Conservation (phyloP, 2,888 invertebrate species). For the Zhengitettix transpicula region DNA sequence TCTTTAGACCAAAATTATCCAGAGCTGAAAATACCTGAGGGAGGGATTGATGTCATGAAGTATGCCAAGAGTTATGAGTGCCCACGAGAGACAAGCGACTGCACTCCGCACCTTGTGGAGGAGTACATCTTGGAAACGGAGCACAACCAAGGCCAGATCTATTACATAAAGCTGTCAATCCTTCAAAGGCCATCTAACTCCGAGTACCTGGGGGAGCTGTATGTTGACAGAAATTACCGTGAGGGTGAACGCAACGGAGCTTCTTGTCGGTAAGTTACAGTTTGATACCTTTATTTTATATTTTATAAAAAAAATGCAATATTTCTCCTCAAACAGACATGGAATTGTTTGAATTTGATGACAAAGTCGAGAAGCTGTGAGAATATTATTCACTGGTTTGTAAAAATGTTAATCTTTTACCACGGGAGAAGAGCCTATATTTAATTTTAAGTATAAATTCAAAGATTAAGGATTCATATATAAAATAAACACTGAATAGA, state of each 20-base stretch:
- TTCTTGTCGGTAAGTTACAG: conserved; percentile 46
- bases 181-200: conserved; percentile 74
- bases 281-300: too few relatives aligned
- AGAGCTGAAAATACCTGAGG: conserved; percentile 12
- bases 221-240: conserved; percentile 70
- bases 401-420: not conserved
- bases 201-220: conserved; percentile 77
- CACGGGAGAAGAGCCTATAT: not conserved
- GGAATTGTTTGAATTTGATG: not conserved
- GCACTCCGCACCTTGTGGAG: conserved; percentile 66
- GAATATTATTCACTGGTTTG: not conserved
- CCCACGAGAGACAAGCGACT: conserved; percentile 47
- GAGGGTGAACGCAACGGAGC: conserved; percentile 62
- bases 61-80: conserved; percentile 41
- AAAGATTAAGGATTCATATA: too few relatives aligned
- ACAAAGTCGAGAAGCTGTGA: not conserved
- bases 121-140: conserved; percentile 82
- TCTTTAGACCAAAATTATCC: conserved; percentile 6
- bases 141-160: conserved; percentile 44
- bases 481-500: too few relatives aligned
- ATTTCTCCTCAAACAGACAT: not conserved
- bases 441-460: too few relatives aligned
- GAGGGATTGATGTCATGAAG: conserved; percentile 18
- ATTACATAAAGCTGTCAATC: conserved; percentile 75
- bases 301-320: too few relatives aligned